Evolutionary conservation across 2,797 vertebrate genomes (phyloP), one percentile per base, ranked within the genome.

Genomic region (Anguilla megastoma): DNA sequence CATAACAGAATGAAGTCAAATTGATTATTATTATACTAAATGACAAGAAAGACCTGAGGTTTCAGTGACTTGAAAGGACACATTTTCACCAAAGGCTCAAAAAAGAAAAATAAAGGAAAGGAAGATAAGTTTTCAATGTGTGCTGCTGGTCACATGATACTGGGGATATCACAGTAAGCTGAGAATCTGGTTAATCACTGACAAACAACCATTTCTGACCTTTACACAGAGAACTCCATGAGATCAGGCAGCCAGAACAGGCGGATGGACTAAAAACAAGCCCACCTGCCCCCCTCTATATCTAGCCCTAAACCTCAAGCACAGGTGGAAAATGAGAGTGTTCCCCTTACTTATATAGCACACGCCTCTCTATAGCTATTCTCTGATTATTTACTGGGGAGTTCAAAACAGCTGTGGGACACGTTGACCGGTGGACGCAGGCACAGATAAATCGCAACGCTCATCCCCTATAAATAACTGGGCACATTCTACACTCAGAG

Each of bases 191-290:
- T 36, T 60, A n/a, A 85, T 69, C n/a, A 86, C 50, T 87, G 54
- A 89, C 76, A 16, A 89, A 88, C 58, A 76, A 74, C 66, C 76
- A 86, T 0, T 85, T 91, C 89, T 91, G 90, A 90, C 45, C 58
- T 89, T 91, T 88, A 88, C 91, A 89, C 24, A 52, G 89, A 91
- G 1, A 90, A 84, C 56, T 86, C 52, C 85, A 41, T 90, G 87
- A 91, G 84, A 86, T 92, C 33, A 91, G 9, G 21, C 87, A 88
- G 80, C 90, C 90, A 93, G 92, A 89, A 71, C 90, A 85, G 79
- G 86, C 7, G 1, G 16, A 50, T 10, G 79, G 79, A 18, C 21
- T 50, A 24, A 82, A 82, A 50, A 8, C 5, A 48, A 3, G 4
- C 74, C 36, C 36, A 5, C 41, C 41, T 24, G 41, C 9, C 7